A percentile compares a stretch with the other conserved stretches of the same genome.
Conservation (phyloP, 2,797 vertebrate species). For the Ceyx erithaca region DNA sequence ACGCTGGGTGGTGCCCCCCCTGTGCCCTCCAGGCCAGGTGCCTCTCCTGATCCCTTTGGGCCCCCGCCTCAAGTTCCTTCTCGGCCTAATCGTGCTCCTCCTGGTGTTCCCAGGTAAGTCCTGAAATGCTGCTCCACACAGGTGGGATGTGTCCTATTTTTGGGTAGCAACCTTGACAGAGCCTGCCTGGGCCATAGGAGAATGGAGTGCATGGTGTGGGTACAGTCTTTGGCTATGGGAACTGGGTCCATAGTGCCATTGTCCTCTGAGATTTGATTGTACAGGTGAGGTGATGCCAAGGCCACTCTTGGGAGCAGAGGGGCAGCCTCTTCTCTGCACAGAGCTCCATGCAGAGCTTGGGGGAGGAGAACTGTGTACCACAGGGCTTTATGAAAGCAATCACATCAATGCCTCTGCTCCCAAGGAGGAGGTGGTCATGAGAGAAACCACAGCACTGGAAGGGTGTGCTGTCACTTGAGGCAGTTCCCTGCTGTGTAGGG, state of each 20-base stretch:
- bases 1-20: slow-evolving; percentile 88
- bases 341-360: not conserved
- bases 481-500: not conserved
- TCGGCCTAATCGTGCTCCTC: slow-evolving; percentile 95
- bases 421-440: not conserved
- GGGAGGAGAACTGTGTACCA: not conserved
- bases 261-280: not conserved
- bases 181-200: not conserved
- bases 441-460: not conserved
- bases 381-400: not conserved
- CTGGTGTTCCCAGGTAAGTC: slow-evolving; percentile 96
- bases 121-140: fast-evolving
- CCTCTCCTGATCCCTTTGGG: slow-evolving; percentile 94
- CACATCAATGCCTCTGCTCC: not conserved
- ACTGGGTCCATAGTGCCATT: not conserved
- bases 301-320: not conserved
- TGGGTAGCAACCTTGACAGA: not conserved
- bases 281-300: not conserved
- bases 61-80: slow-evolving; percentile 95
- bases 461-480: not conserved
- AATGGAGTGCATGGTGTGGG: not conserved
- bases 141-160: not conserved
- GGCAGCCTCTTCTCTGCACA: not conserved
- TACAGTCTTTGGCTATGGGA: not conserved
- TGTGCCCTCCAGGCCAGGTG: slow-evolving; percentile 94